A percentile compares a stretch with the other conserved stretches of the same genome.
Evolutionary conservation across 2,888 invertebrate species (phyloP).

Genomic region (Cheilosia scutellata): DNA sequence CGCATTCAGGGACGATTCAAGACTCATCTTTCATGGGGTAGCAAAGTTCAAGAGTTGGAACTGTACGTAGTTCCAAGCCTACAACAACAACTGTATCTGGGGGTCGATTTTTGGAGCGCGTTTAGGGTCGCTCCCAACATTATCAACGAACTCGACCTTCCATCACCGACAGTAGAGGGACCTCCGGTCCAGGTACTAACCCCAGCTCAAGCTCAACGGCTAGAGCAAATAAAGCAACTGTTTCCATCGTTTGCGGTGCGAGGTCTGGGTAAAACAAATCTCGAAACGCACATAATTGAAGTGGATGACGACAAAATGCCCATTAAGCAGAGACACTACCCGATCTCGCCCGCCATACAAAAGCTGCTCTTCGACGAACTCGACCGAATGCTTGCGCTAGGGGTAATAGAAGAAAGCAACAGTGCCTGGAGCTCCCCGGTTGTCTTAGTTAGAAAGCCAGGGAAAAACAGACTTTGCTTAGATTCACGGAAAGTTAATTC

Average conservation of each 20-base stretch:
- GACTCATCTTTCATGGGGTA: not conserved
- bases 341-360: slow-evolving; percentile 9
- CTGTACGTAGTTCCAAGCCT: slow-evolving; percentile 19
- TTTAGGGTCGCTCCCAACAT: slow-evolving; percentile 9
- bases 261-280: slow-evolving; percentile 14
- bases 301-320: not conserved
- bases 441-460: not conserved
- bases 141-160: slow-evolving; percentile 1
- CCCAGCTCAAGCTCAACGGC: not conserved
- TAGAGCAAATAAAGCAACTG: slow-evolving; percentile 4
- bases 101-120: slow-evolving; percentile 13
- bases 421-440: not conserved
- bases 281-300: not conserved
- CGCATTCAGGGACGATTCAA: slow-evolving; percentile 15
- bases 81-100: slow-evolving; percentile 15
- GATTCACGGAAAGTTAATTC: slow-evolving; percentile 61
- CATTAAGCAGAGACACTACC: slow-evolving; percentile 18
- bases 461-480: slow-evolving; percentile 9
- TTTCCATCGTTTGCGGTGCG: not conserved
- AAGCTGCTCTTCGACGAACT: slow-evolving; percentile 41
- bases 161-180: not conserved
- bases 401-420: not conserved
- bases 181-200: not conserved
- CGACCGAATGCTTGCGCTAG: slow-evolving; percentile 77
- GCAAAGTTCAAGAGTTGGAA: not conserved